Evolutionary conservation across 2,797 vertebrate species (phyloP).

Genomic region (Neosilurus hyrtlii): DNA sequence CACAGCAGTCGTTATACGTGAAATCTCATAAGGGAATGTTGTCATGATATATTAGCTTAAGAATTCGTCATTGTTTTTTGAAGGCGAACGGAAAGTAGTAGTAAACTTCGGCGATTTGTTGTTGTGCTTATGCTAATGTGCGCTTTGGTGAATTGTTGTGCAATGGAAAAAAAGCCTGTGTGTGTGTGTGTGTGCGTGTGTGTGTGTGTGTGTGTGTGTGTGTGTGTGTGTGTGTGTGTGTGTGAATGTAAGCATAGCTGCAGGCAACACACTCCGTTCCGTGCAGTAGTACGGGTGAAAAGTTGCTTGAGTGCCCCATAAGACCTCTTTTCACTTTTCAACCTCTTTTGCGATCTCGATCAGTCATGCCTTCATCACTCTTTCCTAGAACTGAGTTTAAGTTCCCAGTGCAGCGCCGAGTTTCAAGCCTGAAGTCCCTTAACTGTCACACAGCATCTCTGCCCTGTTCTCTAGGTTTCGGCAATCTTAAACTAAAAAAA

Average conservation of each 20-base stretch:
- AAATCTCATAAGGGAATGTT: conserved; percentile 25
- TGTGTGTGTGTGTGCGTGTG: conserved; percentile 51
- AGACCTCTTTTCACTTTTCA: conserved; percentile 49
- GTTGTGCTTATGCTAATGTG: conserved; percentile 56
- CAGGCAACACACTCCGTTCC: conserved; percentile 65
- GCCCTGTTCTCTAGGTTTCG: conserved; percentile 36
- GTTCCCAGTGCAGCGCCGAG: conserved; percentile 39
- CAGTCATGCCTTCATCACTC: conserved; percentile 44
- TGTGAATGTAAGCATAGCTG: conserved; percentile 72
- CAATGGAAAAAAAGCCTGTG: conserved; percentile 24
- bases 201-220: conserved; percentile 60
- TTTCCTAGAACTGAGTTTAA: conserved; percentile 45
- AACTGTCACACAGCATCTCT: conserved; percentile 51
- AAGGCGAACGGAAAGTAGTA: conserved; percentile 25
- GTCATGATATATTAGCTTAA: conserved; percentile 41
- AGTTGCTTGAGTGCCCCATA: conserved; percentile 23
- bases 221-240: conserved; percentile 43
- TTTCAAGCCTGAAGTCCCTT: conserved; percentile 36
- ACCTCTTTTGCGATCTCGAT: conserved; percentile 40
- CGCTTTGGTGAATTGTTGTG: conserved; percentile 47
- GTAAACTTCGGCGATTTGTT: conserved; percentile 51
- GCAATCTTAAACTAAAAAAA: conserved; percentile 47
- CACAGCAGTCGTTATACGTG: conserved; percentile 14
- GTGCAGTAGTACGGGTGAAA: conserved; percentile 8
- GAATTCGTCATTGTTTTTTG: conserved; percentile 45